Percentiles rank a stretch among this genome's conserved stretches.
Conservation (phyloP, 35 echinoderm and acorn worm species). For the Amphiura filiformis region DNA sequence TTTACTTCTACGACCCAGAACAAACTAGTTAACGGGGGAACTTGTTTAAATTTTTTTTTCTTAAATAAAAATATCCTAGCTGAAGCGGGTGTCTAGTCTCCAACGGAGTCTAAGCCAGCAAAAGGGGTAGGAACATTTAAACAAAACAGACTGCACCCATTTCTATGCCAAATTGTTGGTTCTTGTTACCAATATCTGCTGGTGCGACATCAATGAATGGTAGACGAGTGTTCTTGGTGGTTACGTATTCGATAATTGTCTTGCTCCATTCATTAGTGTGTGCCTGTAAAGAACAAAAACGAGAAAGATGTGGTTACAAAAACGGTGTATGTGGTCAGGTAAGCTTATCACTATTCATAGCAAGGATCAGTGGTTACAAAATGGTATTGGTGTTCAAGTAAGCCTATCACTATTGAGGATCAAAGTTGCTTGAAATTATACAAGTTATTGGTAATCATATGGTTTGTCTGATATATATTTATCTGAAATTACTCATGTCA, state of each 20-base stretch:
- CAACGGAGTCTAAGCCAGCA: not conserved
- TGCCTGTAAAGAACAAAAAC: slow-evolving; percentile 33
- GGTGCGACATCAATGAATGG: slow-evolving; percentile 87
- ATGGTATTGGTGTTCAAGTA: too few species aligned
- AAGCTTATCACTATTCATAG: not conserved
- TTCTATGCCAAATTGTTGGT: slow-evolving; percentile 81
- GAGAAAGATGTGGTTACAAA: not conserved
- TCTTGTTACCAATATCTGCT: slow-evolving; percentile 63
- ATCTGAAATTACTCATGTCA: too few species aligned
- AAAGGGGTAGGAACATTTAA: slow-evolving; percentile 40
- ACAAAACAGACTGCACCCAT: slow-evolving; percentile 91
- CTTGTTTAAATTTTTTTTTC: not conserved
- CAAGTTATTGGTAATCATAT: too few species aligned
- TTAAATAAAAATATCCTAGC: not conserved
- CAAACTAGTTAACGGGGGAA: not conserved
- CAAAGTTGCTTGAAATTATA: too few species aligned
- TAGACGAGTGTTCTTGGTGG: slow-evolving; percentile 71
- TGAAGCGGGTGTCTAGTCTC: not conserved
- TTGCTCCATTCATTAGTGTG: slow-evolving; percentile 52
- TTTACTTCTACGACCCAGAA: not conserved
- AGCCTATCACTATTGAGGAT: too few species aligned
- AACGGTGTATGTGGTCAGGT: too few species aligned
- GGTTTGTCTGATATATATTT: too few species aligned
- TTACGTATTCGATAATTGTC: slow-evolving; percentile 63
- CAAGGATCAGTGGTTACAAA: not conserved